Evolutionary conservation across 2,113 vertebrate species (phyloP).

Genomic region (Anas platyrhynchos): DNA sequence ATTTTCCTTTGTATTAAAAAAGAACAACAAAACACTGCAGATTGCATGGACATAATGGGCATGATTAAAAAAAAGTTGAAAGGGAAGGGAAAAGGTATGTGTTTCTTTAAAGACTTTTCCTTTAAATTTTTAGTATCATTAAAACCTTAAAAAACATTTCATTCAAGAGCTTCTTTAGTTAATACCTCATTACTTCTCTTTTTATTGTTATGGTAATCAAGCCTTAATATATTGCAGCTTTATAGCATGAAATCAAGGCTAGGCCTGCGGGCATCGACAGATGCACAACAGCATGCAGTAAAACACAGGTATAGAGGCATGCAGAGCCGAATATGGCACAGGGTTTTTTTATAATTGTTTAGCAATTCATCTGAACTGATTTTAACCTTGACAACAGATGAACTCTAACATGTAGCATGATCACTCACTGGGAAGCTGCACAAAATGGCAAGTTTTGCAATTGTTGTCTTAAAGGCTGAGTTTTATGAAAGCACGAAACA

Average conservation of each 20-base stretch:
- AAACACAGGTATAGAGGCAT: slow-evolving; percentile 60
- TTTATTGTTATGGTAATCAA: slow-evolving; percentile 73
- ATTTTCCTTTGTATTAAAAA: slow-evolving; percentile 39
- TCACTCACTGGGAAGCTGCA: neutral
- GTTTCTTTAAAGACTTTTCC: neutral
- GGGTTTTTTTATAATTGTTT: slow-evolving; percentile 58
- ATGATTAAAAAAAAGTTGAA: neutral
- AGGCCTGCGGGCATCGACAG: slow-evolving; percentile 77
- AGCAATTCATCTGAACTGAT: slow-evolving; percentile 74
- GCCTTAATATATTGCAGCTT: slow-evolving; percentile 63
- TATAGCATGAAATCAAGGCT: slow-evolving; percentile 53
- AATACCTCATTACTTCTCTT: slow-evolving; percentile 69
- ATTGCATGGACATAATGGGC: neutral
- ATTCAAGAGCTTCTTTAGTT: slow-evolving; percentile 58
- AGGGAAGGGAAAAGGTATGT: neutral
- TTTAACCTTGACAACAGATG: slow-evolving; percentile 77
- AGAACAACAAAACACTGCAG: neutral
- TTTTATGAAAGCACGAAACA: neutral
- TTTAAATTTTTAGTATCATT: slow-evolving; percentile 48
- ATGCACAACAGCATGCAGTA: slow-evolving; percentile 78
- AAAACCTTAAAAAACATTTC: slow-evolving; percentile 63
- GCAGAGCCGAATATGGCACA: slow-evolving; percentile 53
- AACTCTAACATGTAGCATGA: neutral
- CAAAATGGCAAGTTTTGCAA: neutral
- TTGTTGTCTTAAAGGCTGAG: neutral